Percentiles rank a stretch among this genome's conserved stretches.
These are phyloP conservation scores for Aix galericulata DNA, from an alignment of 2,113 vertebrate genomes.

Conservation along the genomic window DNA sequence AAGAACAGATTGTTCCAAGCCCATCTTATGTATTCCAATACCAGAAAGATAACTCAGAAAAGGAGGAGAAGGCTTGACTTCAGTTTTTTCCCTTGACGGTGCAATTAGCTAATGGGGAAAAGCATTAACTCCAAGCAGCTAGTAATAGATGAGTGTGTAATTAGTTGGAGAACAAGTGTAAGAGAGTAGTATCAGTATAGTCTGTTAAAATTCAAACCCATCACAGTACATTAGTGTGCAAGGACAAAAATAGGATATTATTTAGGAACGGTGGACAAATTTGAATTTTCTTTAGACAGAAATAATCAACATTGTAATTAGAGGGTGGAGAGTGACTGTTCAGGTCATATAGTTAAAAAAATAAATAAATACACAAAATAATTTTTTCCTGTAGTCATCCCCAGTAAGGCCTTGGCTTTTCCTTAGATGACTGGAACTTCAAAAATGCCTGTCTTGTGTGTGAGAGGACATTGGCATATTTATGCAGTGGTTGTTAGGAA, in stretches of 20 bases:
- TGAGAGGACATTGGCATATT: background rate
- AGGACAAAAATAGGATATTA: background rate
- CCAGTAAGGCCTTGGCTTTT: background rate
- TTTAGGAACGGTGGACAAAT: background rate
- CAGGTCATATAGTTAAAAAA: background rate
- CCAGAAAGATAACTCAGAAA: background rate
- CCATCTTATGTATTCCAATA: no score
- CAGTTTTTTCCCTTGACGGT: background rate
- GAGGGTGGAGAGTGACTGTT: background rate
- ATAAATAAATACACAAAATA: background rate
- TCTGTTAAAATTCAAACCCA: background rate
- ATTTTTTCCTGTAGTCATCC: background rate
- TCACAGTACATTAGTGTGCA: background rate
- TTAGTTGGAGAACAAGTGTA: background rate
- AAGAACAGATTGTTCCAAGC: background rate
- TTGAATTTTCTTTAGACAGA: background rate
- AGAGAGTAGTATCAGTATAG: background rate
- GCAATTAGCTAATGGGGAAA: background rate
- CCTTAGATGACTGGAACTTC: background rate
- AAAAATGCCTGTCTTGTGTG: background rate
- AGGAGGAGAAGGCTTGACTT: background rate
- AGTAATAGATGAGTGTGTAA: fast-evolving
- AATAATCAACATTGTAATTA: background rate
- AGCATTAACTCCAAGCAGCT: background rate
- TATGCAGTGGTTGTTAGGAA: background rate